Evolutionary conservation across 2,113 vertebrate species (phyloP), one percentile per base, ranked within the genome.

Genomic region (Saguinus midas): DNA sequence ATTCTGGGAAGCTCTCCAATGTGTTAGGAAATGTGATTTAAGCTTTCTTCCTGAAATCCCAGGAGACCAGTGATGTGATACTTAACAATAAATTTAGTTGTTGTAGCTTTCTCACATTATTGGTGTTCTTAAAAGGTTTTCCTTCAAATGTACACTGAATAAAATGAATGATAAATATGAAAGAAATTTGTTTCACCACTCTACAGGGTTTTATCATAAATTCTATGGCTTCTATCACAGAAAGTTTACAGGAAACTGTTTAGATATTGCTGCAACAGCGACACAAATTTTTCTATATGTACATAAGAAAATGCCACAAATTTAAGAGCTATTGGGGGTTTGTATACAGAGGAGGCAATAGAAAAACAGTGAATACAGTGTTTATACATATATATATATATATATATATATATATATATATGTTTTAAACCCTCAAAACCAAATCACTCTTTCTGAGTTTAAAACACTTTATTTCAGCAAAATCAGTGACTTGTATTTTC

Each of bases 11-110:
- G 97, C 97, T 98, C 97, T 99, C 98, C 98, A 98, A 94, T 48
- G 95, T 98, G 98, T 98, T 98, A 98, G 98, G 97, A 98, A 98
- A 98, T 97, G 98, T 99, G 98, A 98, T 98, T 98, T 99, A 98
- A 98, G 98, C 98, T 98, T 98, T 98, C 98, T 98, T 98, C 96
- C 96, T 97, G 81, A 98, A 97, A 90, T 98, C 98, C 98, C 97
- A 91, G 92, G 98, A 99, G 98, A 98, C 94, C 94, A 96, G 97
- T 98, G 98, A 98, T 98, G 98, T 84, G 98, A 98, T 98, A 97
- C 97, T 98, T 98, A 98, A 98, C 98, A 98, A 97, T 98, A 98
- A 99, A 99, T 98, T 98, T 96, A 98, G 98, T 98, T 97, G 98
- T 98, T 98, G 97, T 89, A 97, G 98, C 97, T 98, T 98, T 98